Conservation (phyloP, 2,888 invertebrate genomes). For the Zonitis immaculata region DNA sequence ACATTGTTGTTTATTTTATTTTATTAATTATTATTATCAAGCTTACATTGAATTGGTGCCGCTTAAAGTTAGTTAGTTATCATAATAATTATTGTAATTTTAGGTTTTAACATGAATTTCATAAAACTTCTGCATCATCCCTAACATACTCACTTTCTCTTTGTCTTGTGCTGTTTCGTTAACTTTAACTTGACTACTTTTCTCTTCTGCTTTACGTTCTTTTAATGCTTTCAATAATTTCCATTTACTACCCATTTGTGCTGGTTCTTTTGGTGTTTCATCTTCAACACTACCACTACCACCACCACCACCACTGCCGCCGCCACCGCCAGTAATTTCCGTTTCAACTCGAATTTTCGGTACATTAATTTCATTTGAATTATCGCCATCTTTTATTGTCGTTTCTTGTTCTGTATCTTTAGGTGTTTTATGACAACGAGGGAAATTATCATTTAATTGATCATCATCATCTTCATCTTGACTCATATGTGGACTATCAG, state of each 20-base stretch:
- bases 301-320: not conserved
- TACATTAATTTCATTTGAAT: constrained; percentile 35
- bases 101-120: constrained; percentile 63
- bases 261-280: constrained; percentile 43
- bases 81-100: constrained; percentile 25
- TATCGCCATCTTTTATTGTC: constrained; percentile 31
- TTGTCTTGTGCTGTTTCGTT: constrained; percentile 58
- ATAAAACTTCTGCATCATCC: constrained; percentile 64
- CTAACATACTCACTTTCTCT: constrained; percentile 68
- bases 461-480: constrained; percentile 68
- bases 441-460: constrained; percentile 48
- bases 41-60: constrained; percentile 1
- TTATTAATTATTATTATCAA: not conserved
- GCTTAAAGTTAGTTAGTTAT: too few relatives aligned
- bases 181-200: constrained; percentile 65
- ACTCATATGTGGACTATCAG: constrained; percentile 76
- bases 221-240: constrained; percentile 84
- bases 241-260: constrained; percentile 80
- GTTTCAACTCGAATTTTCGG: constrained; percentile 53
- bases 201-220: constrained; percentile 85
- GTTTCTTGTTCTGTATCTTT: constrained; percentile 5
- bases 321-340: constrained; percentile 5
- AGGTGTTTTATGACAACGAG: constrained; percentile 43
- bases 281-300: constrained; percentile 26
- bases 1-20: constrained; percentile 2